Base-by-base conservation (phyloP, 2,113 vertebrate genomes). In the Micromys minutus region DNA sequence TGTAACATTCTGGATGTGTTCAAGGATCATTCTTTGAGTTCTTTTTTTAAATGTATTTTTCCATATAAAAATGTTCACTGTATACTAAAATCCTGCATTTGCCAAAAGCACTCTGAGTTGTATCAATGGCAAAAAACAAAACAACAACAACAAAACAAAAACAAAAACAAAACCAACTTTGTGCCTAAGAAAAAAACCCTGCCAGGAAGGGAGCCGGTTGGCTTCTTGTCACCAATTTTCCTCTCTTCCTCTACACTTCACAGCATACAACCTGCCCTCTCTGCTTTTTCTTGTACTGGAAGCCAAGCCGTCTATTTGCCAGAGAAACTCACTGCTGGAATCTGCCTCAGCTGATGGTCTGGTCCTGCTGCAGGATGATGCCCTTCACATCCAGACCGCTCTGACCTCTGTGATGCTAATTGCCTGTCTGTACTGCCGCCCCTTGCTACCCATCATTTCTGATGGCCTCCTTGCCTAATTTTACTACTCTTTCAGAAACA, bases 401-500 rank as follows among this genome's bases (percentile, higher is more conserved):
- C 52, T 96, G 88, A 95, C 93, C 92, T 95, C 95, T 36, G 17
- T 3, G 22, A 71, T 92, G 88, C 90, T 93, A 96, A 95, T 50
- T 19, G 52, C 52, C 63, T 84, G 74, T 76, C 92, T 92, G 71
- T 22, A 34, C 81, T 59, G 76, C 63, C 16, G 7, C 87, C 89
- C 88, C 93, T 91, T 55, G 52, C 67, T 11, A 71, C 81, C 74
- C 67, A 57, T 95, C 95, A 93, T 39, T 76, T 63, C 47, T 16
- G 57, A 90, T 89, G 91, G 95, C 63, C 93, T 90, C 81, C 90
- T 57, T 50, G 65, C 75, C 88, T 95, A 39, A 89, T 95, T 97
- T 93, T 95, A 95, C 94, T 96, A 86, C 79, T 91, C 93, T 79
- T 97, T 96, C 94, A 84, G 94, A 93, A 96, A 96, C 81, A 96